Base-by-base conservation (phyloP, 2,888 invertebrate species). In the Amblyteles armatorius region DNA sequence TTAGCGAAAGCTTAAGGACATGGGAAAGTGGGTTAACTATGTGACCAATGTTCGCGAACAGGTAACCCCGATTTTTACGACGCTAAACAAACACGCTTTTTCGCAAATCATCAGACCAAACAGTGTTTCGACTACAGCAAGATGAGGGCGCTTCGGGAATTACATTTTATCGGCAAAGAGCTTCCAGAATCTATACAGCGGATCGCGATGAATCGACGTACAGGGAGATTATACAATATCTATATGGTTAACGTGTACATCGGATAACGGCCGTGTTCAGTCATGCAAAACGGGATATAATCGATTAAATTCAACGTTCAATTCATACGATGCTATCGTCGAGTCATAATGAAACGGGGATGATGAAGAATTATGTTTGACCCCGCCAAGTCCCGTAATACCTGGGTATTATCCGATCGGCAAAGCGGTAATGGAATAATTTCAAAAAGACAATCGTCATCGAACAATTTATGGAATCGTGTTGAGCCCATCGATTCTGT, bases 281-380 rank as follows among this genome's bases (percentile, higher is more conserved):
- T 57, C 57, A 11, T 13, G 57, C 57, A 57, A 16, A 57, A 57
- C 57, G 57, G 57, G 26, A 57, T 57, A 52, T 22, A 55, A 50
- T 29, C 16, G 33, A 72, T 36, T 72, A 5, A 72, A 72, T 72
- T 52, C 26, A 72, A 22, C n/a, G 29, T 9, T 0, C 19, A 50
- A 29, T 50, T 71, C 26, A 71, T 16, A 19, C n/a, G 33, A 19
- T 71, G 6, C 2, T n/a, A 69, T 22, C 13, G 52, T 1, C 57
- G 22, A 26, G 22, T 22, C 57, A 11, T 22, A 13, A 57, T 57
- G 57, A 57, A 22, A 57, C 26, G 57, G 57, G 57, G 26, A 26
- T 57, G 57, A 57, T 26, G 57, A 26, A 57, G 57, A 57, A 57
- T 57, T 57, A 57, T 57, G 57, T 26, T 57, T 57, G 26, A 22